Base-by-base conservation (phyloP, 2,797 vertebrate species). In the Poecilia wingei region DNA sequence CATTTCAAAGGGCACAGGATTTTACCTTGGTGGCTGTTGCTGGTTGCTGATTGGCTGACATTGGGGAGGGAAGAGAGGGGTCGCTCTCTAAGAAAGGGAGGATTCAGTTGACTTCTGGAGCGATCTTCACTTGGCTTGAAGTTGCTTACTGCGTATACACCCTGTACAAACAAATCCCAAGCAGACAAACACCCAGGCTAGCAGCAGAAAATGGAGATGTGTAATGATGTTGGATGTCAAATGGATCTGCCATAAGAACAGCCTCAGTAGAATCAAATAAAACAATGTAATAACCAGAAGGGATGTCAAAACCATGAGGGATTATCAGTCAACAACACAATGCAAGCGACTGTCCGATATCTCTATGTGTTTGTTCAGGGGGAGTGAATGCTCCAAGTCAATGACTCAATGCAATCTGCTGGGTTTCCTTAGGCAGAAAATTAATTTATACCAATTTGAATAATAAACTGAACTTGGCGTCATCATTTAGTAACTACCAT, bases 91-190 rank as follows among this genome's bases (percentile, higher is more conserved):
- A 94, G 78, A 18, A 77, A 80, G 41, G 95, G 96, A 79, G 92
- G 92, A 53, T 83, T n/a, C 3, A 86, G 90, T 81, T 45, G 91
- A 86, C 82, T 94, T 84, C 95, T 92, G 75, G 94, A 92, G 41
- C 93, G 96, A 72, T 98, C 97, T 16, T 98, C 96, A 64, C 96
- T 97, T 6, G 97, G 97, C 85, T 97, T 95, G 91, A 99, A 99
- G 88, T 98, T 98, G 47, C 98, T 97, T 88, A 98, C 98, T 8
- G 98, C 97, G 74, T 98, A 98, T 25, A 98, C 92, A 61, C 97
- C 97, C 98, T 99, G 85, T 45, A 89, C 79, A 87, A 77, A 70
- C 10, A 70, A 16, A 70, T 13, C 83, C 84, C n/a, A 89, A 92
- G 33, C 90, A 84, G 39, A 80, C 18, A 72, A 41, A 25, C 31